phyloP scores from a whole-genome alignment of 2,888 invertebrate species.

The Lepidochitona cinerea region DNA sequence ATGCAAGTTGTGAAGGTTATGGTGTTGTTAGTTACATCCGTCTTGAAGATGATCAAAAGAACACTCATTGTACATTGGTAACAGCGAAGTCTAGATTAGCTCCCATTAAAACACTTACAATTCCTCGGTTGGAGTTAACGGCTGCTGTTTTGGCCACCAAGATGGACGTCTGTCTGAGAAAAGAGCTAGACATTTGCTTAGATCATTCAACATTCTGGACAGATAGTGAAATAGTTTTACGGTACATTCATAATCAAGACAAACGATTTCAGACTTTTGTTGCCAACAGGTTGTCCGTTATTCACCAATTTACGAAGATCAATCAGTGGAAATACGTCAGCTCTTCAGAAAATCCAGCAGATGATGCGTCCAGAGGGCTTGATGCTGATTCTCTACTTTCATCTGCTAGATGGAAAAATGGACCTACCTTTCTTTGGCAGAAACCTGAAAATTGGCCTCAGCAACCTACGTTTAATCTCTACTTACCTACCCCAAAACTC shows the following conservation, averaged over 20 bases:
- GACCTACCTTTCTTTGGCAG: conserved; percentile 5
- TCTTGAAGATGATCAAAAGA: too few relatives aligned
- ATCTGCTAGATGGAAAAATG: not conserved
- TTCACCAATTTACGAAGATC: conserved; percentile 1
- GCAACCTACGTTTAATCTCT: not conserved
- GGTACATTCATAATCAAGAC: conserved; percentile 9
- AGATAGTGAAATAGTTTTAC: conserved; percentile 6
- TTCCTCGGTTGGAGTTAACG: conserved; percentile 9
- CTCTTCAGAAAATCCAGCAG: conserved; percentile 9
- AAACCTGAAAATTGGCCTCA: not conserved
- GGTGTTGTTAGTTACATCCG: too few relatives aligned
- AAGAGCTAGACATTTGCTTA: not conserved
- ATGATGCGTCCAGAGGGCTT: conserved; percentile 2
- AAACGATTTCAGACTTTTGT: conserved; percentile 16
- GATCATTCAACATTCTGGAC: conserved; percentile 11
- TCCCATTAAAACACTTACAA: conserved; percentile 12
- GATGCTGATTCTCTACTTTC: not conserved
- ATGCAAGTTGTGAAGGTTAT: too few relatives aligned
- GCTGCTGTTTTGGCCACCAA: conserved; percentile 11
- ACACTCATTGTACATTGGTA: conserved; percentile 6
- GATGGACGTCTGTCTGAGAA: not conserved
- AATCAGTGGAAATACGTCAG: conserved; percentile 12
- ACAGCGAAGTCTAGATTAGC: conserved; percentile 10
- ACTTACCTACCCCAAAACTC: too few relatives aligned
- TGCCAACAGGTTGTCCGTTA: conserved; percentile 8